phyloP scores from a whole-genome alignment of 92 coral and sea anemone genomes.

The Blastomussa wellsi region DNA sequence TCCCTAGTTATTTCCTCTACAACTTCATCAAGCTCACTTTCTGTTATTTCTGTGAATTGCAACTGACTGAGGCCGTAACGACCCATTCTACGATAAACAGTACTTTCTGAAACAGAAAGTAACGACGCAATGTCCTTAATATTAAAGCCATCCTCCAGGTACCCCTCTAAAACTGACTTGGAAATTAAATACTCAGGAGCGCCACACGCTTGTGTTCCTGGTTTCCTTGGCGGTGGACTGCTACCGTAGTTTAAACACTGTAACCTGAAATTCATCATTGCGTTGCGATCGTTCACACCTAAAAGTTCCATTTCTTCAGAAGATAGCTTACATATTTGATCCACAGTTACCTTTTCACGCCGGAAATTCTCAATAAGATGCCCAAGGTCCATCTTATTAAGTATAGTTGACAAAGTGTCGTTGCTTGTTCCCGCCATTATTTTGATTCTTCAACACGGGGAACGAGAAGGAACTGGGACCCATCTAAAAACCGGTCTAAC shows the following conservation, averaged over 20 bases:
- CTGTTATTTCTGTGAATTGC: constrained; percentile 59
- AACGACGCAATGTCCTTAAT: constrained; percentile 51
- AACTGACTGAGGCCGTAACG: constrained; percentile 63
- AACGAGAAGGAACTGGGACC: constrained; percentile 22
- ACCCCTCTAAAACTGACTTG: constrained; percentile 55
- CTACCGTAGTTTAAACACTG: constrained; percentile 55
- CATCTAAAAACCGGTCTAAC: constrained; percentile 23
- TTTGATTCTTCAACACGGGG: constrained; percentile 22
- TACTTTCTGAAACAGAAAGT: constrained; percentile 64
- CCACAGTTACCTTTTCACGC: constrained; percentile 45
- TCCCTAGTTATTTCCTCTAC: constrained; percentile 54
- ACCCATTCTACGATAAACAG: constrained; percentile 64
- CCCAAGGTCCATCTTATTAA: constrained; percentile 50
- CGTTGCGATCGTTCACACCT: constrained; percentile 49
- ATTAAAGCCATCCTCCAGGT: constrained; percentile 61
- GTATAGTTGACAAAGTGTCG: constrained; percentile 33
- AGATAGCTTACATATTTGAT: constrained; percentile 49
- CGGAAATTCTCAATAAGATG: constrained; percentile 52
- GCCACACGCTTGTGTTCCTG: constrained; percentile 44
- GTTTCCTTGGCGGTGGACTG: constrained; percentile 41
- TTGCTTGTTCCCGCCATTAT: constrained; percentile 36
- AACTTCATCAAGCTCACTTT: constrained; percentile 50
- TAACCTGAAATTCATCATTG: constrained; percentile 63
- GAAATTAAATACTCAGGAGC: constrained; percentile 60
- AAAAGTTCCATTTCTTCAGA: constrained; percentile 46